Percentiles rank a stretch among this genome's conserved stretches.
Evolutionary conservation across 2,113 vertebrate species (phyloP).

Genomic region (Oreochromis aureus): DNA sequence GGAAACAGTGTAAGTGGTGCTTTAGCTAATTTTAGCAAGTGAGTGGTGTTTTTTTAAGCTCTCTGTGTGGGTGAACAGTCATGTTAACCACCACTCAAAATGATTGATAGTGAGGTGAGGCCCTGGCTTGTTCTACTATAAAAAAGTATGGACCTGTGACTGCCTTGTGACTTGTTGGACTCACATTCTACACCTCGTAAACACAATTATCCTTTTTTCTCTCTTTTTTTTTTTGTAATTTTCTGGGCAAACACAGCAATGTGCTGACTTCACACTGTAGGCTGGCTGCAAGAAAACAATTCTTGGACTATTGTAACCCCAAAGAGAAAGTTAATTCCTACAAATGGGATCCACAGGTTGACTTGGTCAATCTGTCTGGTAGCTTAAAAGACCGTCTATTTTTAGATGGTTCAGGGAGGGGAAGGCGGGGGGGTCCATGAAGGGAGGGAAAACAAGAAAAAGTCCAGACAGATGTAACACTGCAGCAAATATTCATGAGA

Average conservation of each 20-base stretch:
- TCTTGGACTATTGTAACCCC: neutral
- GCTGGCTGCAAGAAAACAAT: neutral
- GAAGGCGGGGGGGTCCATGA: neutral
- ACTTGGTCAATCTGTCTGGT: slow-evolving; percentile 35
- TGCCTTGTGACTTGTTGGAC: slow-evolving; percentile 23
- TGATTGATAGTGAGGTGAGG: slow-evolving; percentile 41
- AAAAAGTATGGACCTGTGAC: slow-evolving; percentile 5
- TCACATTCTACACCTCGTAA: neutral
- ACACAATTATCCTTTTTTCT: neutral
- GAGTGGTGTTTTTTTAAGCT: neutral
- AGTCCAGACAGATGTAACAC: slow-evolving; percentile 6
- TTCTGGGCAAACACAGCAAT: neutral
- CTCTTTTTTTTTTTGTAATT: neutral
- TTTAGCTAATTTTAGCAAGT: slow-evolving; percentile 7
- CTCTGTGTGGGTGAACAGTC: neutral
- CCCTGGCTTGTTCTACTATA: neutral
- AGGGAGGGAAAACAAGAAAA: slow-evolving; percentile 21
- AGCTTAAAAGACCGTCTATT: slow-evolving; percentile 45
- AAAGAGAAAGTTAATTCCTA: slow-evolving; percentile 35
- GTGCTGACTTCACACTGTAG: neutral
- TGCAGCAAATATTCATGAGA: neutral
- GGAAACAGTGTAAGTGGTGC: neutral
- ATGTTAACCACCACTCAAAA: neutral
- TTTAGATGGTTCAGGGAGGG: slow-evolving; percentile 30
- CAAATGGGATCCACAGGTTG: slow-evolving; percentile 18